phyloP scores from a whole-genome alignment of 2,113 vertebrate genomes.

The Mus spicilegus region DNA sequence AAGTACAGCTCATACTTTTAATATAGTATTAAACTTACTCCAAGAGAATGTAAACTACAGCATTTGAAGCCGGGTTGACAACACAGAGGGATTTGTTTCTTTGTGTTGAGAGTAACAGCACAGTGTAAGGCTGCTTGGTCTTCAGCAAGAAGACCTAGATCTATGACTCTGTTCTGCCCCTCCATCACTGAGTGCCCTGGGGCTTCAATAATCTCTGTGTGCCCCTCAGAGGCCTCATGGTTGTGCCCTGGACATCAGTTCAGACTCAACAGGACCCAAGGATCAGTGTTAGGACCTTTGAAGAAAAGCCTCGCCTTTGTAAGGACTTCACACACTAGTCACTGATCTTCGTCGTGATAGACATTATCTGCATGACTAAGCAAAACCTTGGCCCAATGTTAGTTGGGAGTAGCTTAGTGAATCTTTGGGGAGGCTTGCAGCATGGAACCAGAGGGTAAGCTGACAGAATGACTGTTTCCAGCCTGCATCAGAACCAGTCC shows the following conservation, averaged over 20 bases:
- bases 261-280: background rate
- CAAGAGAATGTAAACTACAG: background rate
- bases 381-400: background rate
- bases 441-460: background rate
- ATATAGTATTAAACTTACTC: constrained; percentile 23
- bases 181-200: background rate
- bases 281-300: background rate
- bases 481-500: background rate
- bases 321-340: background rate
- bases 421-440: background rate
- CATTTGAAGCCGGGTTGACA: constrained; percentile 14
- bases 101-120: constrained; percentile 2
- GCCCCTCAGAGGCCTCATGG: background rate
- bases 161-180: background rate
- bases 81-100: background rate
- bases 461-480: background rate
- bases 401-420: background rate
- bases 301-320: background rate
- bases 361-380: background rate
- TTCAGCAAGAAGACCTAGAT: constrained; percentile 14
- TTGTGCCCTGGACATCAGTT: background rate
- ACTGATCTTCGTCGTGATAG: background rate
- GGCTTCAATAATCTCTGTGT: background rate
- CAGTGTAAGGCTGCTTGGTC: background rate
- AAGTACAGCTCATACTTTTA: background rate